phyloP scores from a whole-genome alignment of 2,113 vertebrate species.

The Rhizomys pruinosus region DNA sequence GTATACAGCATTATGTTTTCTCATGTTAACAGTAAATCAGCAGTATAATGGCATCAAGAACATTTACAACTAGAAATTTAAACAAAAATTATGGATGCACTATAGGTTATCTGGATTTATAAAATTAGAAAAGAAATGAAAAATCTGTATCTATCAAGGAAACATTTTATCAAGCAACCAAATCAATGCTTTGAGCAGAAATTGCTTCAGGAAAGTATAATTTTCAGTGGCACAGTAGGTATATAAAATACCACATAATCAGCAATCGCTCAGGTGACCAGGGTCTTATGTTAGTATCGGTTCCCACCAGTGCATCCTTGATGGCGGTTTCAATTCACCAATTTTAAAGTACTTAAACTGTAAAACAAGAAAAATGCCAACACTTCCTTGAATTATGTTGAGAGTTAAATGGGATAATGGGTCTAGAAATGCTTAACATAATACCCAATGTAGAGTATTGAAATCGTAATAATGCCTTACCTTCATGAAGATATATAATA shows the following conservation, averaged over 20 bases:
- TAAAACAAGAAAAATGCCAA: not conserved
- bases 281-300: not conserved
- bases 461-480: not conserved
- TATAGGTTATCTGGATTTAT: not conserved
- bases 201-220: not conserved
- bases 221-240: not conserved
- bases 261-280: too few relatives aligned
- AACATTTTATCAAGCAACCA: not conserved
- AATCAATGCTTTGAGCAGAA: not conserved
- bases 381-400: not conserved
- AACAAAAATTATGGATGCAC: not conserved
- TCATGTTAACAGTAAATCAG: conserved; percentile 24
- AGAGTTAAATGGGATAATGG: not conserved
- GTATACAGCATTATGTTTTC: not conserved
- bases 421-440: not conserved
- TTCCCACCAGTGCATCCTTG: rapidly evolving
- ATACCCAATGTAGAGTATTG: not conserved
- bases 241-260: not conserved
- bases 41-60: not conserved
- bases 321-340: not conserved
- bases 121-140: not conserved
- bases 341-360: not conserved
- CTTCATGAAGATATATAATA: not conserved
- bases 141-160: not conserved
- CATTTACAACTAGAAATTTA: conserved; percentile 1